Evolutionary conservation across 2,797 vertebrate species (phyloP), one percentile per base, ranked within the genome.

Genomic region (Eulemur coronatus): DNA sequence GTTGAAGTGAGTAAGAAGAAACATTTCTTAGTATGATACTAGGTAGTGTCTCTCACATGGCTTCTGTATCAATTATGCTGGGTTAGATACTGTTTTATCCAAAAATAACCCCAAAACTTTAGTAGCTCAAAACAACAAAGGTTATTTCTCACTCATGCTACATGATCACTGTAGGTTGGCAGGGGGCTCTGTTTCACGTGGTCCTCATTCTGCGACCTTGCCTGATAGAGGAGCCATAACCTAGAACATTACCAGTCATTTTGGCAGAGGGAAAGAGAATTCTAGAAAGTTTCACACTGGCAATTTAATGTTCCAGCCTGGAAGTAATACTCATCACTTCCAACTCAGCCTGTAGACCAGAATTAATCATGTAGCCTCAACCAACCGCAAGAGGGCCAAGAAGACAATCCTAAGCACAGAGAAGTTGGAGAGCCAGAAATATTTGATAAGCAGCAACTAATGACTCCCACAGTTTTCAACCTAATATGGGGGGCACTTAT

Each of bases 21-120:
- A 92, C 63, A 18, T 9, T 73, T 72, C 91, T 80, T 82, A 59
- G 11, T 78, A 41, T 46, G 28, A 88, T 69, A 59, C 30, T 43
- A 80, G 26, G 18, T 70, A 84, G 17, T 90, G n/a, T 13, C 8
- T 65, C 33, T 90, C 35, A 80, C 41, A n/a, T 48, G 30, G n/a
- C 46, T 96, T 96, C 78, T 76, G 7, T n/a, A 73, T 70, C 43
- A 94, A 11, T 48, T 92, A 89, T 52, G 57, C 14, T 95, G 46
- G 4, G 3, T 48, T 86, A 90, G 43, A 20, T 69, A 84, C 92
- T 72, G 22, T 22, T 95, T 86, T 28, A 84, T 61, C 72, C 67
- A 65, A 20, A 90, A 95, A 84, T 52, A 84, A 72, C 14, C 10
- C 63, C 59, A 4, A 97, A 72, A 78, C 75, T 20, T n/a, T 72